Evolutionary conservation across 2,797 vertebrate species (phyloP).

Genomic region (Chaetodon trifasciatus): DNA sequence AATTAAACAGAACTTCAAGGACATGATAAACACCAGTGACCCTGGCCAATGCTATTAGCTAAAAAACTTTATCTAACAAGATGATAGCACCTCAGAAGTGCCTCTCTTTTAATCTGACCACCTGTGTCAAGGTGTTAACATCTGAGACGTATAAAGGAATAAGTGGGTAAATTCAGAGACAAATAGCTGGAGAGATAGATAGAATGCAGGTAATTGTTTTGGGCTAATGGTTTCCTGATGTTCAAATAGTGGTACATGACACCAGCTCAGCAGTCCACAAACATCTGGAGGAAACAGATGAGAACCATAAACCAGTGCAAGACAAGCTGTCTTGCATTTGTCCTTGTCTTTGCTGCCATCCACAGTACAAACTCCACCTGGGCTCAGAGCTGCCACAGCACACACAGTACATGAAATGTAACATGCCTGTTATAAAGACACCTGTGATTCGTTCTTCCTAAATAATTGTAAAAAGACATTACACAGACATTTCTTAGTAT

Average conservation of each 20-base stretch:
- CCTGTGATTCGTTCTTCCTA: neutral
- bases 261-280: conserved; percentile 18
- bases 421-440: fast-evolving
- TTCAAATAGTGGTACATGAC: conserved; percentile 37
- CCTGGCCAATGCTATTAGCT: conserved; percentile 22
- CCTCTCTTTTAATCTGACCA: conserved; percentile 43
- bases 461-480: neutral
- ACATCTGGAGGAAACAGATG: conserved; percentile 53
- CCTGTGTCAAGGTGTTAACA: conserved; percentile 65
- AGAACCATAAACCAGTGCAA: conserved; percentile 53
- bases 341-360: conserved; percentile 56
- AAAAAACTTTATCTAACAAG: conserved; percentile 16
- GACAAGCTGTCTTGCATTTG: neutral
- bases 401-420: neutral
- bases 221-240: conserved; percentile 52
- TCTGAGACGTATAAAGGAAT: conserved; percentile 69
- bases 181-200: conserved; percentile 3
- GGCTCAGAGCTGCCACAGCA: neutral
- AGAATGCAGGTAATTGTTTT: conserved; percentile 28
- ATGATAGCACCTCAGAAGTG: conserved; percentile 17
- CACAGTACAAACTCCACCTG: conserved; percentile 9
- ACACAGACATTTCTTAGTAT: neutral
- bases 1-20: conserved; percentile 63
- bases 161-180: conserved; percentile 48
- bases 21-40: conserved; percentile 35